Evolutionary conservation across 2,113 vertebrate species (phyloP), one percentile per base, ranked within the genome.

Genomic region (Sminthopsis crassicaudata): DNA sequence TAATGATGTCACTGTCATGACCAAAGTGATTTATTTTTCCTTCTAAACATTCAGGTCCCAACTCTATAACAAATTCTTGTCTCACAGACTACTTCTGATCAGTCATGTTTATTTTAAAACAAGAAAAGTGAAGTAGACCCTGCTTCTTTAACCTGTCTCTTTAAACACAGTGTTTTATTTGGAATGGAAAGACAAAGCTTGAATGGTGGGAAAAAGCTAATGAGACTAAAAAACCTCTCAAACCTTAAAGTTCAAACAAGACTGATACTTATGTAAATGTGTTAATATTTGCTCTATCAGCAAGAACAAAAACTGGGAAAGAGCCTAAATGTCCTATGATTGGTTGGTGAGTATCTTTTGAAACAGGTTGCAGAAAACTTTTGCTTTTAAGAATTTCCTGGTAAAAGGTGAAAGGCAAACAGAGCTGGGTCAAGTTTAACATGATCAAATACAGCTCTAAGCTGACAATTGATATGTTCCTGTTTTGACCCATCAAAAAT

Each of bases 111-210:
- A 23, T 12, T 90, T 76, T 84, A 46, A 93, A 91, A 46, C 55
- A 53, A 96, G 53, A 94, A 76, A 95, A 67, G 90, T 53, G 95
- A 22, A 94, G 12, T 23, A 93, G 51, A 9, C 26, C 46, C n/a
- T 84, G 16, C 19, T 84, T 84, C 50, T 51, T 51, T 51, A 51
- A 11, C 50, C n/a, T 42, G n/a, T 22, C 19, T 42, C n/a, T 84
- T 84, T 84, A 84, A 84, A 84, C 19, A 19, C 16, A 84, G n/a
- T 84, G 67, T 7, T 84, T 84, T 84, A n/a, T 84, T 42, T 23
- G n/a, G 36, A 22, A 84, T 22, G 19, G 67, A 84, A 84, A 84
- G 67, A 23, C 67, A 42, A 84, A 42, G 67, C n/a, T 42, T 84
- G n/a, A 42, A 22, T 8, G 8, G n/a, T 84, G 6, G 16, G 67